Evolutionary conservation across 2,797 vertebrate species (phyloP).

Genomic region (Chiloscyllium punctatum): DNA sequence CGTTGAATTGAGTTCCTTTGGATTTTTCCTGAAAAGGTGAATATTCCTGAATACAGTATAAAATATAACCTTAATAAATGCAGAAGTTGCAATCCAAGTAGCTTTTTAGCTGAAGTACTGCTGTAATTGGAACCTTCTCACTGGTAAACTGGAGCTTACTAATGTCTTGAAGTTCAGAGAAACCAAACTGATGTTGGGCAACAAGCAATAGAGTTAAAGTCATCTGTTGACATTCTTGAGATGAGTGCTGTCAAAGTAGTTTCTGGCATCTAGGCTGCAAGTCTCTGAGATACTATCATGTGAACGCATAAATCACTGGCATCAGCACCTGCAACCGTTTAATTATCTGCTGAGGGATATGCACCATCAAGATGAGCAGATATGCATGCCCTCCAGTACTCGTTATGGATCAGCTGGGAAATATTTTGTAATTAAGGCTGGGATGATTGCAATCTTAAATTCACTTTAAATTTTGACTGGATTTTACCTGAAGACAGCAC

Average conservation of each 20-base stretch:
- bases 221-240: conserved; percentile 6
- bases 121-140: neutral
- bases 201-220: neutral
- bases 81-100: neutral
- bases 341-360: conserved; percentile 4
- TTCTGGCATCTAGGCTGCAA: conserved; percentile 17
- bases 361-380: neutral
- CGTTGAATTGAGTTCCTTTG: neutral
- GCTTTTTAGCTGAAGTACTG: neutral
- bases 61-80: neutral
- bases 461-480: conserved; percentile 1
- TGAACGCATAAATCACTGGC: conserved; percentile 3
- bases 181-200: neutral
- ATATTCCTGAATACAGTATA: neutral
- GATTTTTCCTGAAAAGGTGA: neutral
- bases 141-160: neutral
- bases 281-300: conserved; percentile 19
- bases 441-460: conserved; percentile 14
- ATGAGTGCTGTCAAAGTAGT: neutral
- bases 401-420: neutral
- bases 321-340: neutral
- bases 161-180: neutral
- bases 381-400: neutral
- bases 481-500: conserved; percentile 1
- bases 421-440: neutral